Evolutionary conservation across 1,140 invertebrate genomes (phyloP), one percentile per base, ranked within the genome.

Genomic region (Campoletis sonorensis): DNA sequence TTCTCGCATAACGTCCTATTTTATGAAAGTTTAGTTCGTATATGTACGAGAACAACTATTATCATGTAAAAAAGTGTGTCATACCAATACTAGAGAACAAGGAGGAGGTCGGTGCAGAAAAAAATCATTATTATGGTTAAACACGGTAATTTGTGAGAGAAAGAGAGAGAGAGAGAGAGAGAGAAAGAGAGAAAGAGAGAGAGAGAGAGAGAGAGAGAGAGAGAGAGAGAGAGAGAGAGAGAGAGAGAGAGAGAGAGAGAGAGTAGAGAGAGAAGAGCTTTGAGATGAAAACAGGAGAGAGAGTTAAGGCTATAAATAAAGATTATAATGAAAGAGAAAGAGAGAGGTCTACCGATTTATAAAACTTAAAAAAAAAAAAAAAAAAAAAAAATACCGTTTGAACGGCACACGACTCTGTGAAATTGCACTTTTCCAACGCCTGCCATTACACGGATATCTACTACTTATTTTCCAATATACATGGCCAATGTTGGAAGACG

Each of bases 101-200:
- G n/a, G 61, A 13, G 61, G 61, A 64, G 61, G 61, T 64, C 23
- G 61, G n/a, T 54, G 51, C 18, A 54, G 21, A 64, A 64, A 64
- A 64, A 64, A 64, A 64, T 64, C 61, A 64, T 64, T 26, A 64
- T 64, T 64, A 26, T 64, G 21, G 61, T 64, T 26, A 23, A 64
- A 26, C 21, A 23, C n/a, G 1, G 61, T 23, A 64, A 64, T 64
- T 23, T 64, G 61, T 26, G 61, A 18, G 10, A 15, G 61, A 23
- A n/a, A 61, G 18, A 61, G 18, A 54, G 10, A 54, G 10, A 54
- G 49, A 54, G 18, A 54, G 49, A 54, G 49, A 54, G 49, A 54
- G 49, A 54, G 49, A 54, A 10, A 54, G 49, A 54, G 18, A n/a
- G 49, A 54, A 13, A 54, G 49, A 54, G 49, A 54, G 49, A 10